Evolutionary conservation across 1,140 invertebrate genomes (phyloP).

Genomic region (Brachionus sp.): DNA sequence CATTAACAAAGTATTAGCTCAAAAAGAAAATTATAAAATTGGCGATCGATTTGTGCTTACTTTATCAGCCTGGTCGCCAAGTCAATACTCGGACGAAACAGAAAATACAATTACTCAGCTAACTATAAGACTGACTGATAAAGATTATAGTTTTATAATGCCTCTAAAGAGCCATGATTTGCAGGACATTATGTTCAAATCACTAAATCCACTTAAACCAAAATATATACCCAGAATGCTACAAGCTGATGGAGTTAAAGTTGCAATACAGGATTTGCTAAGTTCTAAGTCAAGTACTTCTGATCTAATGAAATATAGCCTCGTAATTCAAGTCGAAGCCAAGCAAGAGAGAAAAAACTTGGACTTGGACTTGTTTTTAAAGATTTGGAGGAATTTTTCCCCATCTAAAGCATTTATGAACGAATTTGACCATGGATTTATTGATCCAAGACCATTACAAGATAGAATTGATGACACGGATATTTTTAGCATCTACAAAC

Average conservation of each 20-base stretch:
- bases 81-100: slow-evolving; percentile 10
- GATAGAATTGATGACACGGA: neutral
- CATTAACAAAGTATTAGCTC: neutral
- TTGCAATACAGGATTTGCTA: slow-evolving; percentile 29
- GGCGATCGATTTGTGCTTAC: slow-evolving; percentile 38
- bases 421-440: neutral
- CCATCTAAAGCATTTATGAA: slow-evolving; percentile 1
- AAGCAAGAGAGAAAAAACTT: slow-evolving; percentile 10
- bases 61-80: slow-evolving; percentile 1
- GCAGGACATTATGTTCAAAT: neutral
- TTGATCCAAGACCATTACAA: neutral
- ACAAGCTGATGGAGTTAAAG: slow-evolving; percentile 32
- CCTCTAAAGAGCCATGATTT: neutral
- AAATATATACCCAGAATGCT: slow-evolving; percentile 19
- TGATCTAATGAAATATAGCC: neutral
- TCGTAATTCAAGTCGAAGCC: slow-evolving; percentile 27
- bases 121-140: neutral
- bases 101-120: slow-evolving; percentile 26
- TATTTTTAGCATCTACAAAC: neutral
- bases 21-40: slow-evolving; percentile 21
- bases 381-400: slow-evolving; percentile 18
- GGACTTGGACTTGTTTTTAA: slow-evolving; percentile 16
- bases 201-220: neutral
- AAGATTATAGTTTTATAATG: slow-evolving; percentile 20
- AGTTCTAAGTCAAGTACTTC: neutral